Evolutionary conservation across 1,140 invertebrate species (phyloP), one percentile per base, ranked within the genome.

Genomic region (Hycleus phaleratus): DNA sequence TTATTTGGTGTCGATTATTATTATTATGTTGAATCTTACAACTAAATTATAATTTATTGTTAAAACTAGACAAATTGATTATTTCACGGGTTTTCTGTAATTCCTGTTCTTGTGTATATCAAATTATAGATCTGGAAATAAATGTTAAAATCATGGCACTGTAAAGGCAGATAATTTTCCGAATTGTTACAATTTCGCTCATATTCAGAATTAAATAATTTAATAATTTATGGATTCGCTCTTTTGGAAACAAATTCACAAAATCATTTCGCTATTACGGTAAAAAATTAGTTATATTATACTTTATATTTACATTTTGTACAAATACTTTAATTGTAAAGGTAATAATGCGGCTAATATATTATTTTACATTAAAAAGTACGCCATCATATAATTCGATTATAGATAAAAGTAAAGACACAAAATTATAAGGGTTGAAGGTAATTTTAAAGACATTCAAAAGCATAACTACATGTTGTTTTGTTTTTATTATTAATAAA

Each of bases 1-100:
- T 53, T 53, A 53, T 53, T 53, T 53, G 51, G 51, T 53, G 51
- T 53, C 51, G 32, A 32, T 52, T 53, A 52, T 52, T 50, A 52
- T 45, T 45, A 45, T 46, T 45, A 2, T 32, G 4, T 32, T 32
- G 7, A 42, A 53, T 53, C 51, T 53, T 53, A 53, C 43, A 53
- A 53, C 51, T 53, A 53, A 53, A 53, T 53, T 53, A 53, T 53
- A 53, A 53, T 45, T 53, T 53, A 53, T 46, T 32, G 46, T 26
- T 53, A 46, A 53, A 53, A 40, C 46, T 53, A 53, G 43, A 53
- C 38, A 46, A 44, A 26, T 24, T 45, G 44, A 53, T 26, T 49
- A 49, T 32, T 49, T 38, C 12, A 45, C 26, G 50, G 46, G 38
- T 42, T 52, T 32, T 40, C 9, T 39, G 26, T 24, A 11, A 53